phyloP scores from a whole-genome alignment of 1,140 invertebrate species.

The Hylyphantes graminicola region DNA sequence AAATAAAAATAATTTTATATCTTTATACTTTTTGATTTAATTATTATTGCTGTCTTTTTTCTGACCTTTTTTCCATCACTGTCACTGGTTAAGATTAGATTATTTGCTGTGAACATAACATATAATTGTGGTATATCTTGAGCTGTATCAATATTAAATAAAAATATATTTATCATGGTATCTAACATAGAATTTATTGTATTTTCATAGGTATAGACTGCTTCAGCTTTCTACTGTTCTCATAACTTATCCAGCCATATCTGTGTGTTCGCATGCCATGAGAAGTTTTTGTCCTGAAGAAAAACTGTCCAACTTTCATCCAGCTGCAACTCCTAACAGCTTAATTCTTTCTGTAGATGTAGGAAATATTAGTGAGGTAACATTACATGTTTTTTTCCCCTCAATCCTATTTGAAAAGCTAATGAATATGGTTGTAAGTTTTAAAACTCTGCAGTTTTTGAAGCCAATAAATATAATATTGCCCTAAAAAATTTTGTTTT shows the following conservation, averaged over 20 bases:
- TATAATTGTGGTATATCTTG: no score
- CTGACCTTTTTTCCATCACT: no score
- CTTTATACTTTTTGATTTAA: no score
- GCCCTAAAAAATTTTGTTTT: no score
- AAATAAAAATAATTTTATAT: no score
- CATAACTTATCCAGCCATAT: conserved; percentile 37
- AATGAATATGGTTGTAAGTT: no score
- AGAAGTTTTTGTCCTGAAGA: conserved; percentile 56
- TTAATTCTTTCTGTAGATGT: conserved; percentile 45
- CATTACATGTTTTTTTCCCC: not conserved
- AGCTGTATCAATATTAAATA: not conserved
- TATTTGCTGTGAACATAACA: no score
- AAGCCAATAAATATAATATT: no score
- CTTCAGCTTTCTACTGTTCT: conserved; percentile 48
- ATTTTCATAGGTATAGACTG: conserved; percentile 41
- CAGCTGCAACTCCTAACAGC: conserved; percentile 46
- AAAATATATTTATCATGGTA: not conserved
- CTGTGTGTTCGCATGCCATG: conserved; percentile 42
- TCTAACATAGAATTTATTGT: not conserved
- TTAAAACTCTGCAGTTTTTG: no score
- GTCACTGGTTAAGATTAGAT: no score
- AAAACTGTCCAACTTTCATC: conserved; percentile 40
- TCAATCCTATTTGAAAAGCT: not conserved
- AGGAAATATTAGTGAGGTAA: conserved; percentile 36
- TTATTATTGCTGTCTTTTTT: no score